Evolutionary conservation across 2,113 vertebrate genomes (phyloP), one percentile per base, ranked within the genome.

Genomic region (Geococcyx californianus): DNA sequence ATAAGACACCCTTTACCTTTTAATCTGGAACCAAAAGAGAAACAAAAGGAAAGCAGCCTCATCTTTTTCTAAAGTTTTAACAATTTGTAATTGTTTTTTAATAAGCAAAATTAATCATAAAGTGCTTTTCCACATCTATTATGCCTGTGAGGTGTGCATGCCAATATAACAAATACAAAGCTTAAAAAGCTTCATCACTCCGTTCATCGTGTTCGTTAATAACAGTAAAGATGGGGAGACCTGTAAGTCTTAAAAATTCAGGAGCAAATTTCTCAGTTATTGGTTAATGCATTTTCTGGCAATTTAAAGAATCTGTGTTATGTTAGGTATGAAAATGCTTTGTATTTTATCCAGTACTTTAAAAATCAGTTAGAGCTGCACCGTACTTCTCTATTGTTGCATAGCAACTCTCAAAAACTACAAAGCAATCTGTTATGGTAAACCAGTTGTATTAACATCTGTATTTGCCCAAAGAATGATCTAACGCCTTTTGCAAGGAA

Each of bases 341-440:
- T 4, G 6, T 72, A 36, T 96, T 96, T 89, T 77, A 77, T 73
- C 87, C 88, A 76, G 66, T 83, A 96, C 45, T 91, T 95, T 66
- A 92, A 93, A 93, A 89, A 95, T 72, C 95, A 87, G 83, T 81
- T 67, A 31, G 76, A 69, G 80, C 87, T 91, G 78, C 42, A 64
- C 69, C 24, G 47, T 49, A 84, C 93, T 95, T 93, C 83, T 89
- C 74, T 82, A 93, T 95, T 97, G 97, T 98, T 98, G 96, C 97
- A 97, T 94, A 97, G 97, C 97, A 98, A 96, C 97, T 98, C 96
- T 94, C 77, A 58, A 93, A 98, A 97, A 97, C 93, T 97, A 95
- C 94, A 95, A 84, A 97, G 96, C 95, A 97, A 98, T 97, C 96
- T 87, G 93, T 94, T 98, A 97, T 95, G 97, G 93, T 97, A 97